phyloP scores from a whole-genome alignment of 1,140 invertebrate genomes.

The Drosophila kanapiae region DNA sequence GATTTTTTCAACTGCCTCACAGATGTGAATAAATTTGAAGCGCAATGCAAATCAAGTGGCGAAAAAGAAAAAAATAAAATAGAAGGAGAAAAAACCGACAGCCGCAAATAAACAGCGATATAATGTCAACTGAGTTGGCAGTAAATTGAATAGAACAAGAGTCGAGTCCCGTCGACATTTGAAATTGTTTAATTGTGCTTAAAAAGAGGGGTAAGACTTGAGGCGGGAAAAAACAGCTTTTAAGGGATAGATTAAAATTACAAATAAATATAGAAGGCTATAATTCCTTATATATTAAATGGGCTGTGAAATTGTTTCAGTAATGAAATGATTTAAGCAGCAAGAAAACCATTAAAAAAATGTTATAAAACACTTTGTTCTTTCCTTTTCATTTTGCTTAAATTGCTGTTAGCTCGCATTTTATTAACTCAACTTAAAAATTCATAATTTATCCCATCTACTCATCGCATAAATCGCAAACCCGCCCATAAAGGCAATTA shows the following conservation, averaged over 20 bases:
- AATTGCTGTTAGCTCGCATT: background rate
- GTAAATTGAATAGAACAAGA: conserved; percentile 14
- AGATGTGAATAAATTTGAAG: conserved; percentile 66
- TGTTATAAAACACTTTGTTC: background rate
- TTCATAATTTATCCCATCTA: background rate
- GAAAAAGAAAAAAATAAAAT: conserved; percentile 16
- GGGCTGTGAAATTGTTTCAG: background rate
- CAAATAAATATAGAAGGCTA: background rate
- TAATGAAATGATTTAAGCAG: background rate
- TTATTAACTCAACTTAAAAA: background rate
- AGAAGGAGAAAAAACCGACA: conserved; percentile 8
- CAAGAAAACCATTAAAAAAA: background rate
- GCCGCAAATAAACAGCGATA: conserved; percentile 22
- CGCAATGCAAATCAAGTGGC: conserved; percentile 72
- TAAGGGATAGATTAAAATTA: background rate
- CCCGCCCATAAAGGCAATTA: conserved; percentile 10
- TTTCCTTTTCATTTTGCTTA: background rate
- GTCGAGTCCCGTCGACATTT: conserved; percentile 2
- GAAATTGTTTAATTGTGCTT: conserved; percentile 20
- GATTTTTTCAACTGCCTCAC: conserved; percentile 34
- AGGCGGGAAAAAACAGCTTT: background rate
- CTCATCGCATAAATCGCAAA: conserved; percentile 9
- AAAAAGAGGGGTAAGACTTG: background rate
- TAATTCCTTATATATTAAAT: background rate
- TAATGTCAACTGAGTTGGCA: conserved; percentile 43